phyloP scores from a whole-genome alignment of 2,888 invertebrate genomes.

The Synanthedon tipuliformis region DNA sequence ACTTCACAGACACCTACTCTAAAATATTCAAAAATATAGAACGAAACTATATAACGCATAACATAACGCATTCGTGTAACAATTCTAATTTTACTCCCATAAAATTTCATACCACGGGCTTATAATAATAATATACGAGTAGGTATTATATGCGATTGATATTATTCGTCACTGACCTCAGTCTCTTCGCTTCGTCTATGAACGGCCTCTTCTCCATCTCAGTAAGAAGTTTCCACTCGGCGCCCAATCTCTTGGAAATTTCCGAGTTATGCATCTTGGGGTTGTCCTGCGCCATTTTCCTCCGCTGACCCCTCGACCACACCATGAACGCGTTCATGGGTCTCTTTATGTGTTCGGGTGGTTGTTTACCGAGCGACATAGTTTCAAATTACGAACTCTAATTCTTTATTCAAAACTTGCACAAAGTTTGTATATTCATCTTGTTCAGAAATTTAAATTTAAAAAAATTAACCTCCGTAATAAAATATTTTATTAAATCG shows the following conservation, averaged over 20 bases:
- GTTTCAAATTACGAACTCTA: constrained; percentile 6
- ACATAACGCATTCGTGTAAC: no score
- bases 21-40: no score
- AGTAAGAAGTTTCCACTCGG: constrained; percentile 89
- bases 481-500: neutral
- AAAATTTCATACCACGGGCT: no score
- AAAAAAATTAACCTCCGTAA: neutral
- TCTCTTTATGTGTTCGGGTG: constrained; percentile 86
- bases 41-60: no score
- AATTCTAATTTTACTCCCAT: no score
- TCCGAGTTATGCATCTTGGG: constrained; percentile 96
- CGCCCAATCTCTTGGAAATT: constrained; percentile 86
- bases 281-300: constrained; percentile 94
- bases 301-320: constrained; percentile 88
- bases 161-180: constrained; percentile 72
- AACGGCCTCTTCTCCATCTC: constrained; percentile 90
- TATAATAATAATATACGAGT: no score
- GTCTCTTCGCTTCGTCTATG: constrained; percentile 90
- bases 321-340: constrained; percentile 98
- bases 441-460: no score
- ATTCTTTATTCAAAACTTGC: neutral
- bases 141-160: no score
- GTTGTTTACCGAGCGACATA: constrained; percentile 58
- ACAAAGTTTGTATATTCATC: neutral
- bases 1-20: no score